Conservation (phyloP, 2,797 vertebrate species). For the Oceanodroma leucorhoa region DNA sequence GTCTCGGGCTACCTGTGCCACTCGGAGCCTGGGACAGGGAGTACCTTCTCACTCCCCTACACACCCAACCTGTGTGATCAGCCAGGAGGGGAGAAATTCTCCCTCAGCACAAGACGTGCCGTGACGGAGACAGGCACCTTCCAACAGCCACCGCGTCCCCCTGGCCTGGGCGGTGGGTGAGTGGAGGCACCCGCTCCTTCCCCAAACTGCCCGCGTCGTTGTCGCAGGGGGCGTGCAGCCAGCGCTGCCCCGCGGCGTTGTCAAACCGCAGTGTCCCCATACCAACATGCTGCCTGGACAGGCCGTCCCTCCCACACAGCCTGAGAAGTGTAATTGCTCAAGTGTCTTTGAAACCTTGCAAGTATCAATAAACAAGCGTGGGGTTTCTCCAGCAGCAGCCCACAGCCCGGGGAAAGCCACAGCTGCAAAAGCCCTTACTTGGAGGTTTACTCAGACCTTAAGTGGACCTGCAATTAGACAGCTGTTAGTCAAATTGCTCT, state of each 20-base stretch:
- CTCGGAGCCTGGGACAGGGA: neutral
- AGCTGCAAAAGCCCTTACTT: neutral
- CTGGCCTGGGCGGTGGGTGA: neutral
- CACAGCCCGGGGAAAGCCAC: neutral
- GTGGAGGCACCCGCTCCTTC: neutral
- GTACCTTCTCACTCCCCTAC: neutral
- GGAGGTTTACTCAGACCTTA: conserved; percentile 26
- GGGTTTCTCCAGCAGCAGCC: conserved; percentile 4
- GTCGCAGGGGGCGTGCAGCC: neutral
- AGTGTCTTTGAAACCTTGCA: neutral
- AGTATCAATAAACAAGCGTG: conserved; percentile 19
- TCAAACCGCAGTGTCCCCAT: neutral
- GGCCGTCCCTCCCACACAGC: neutral
- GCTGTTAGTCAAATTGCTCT: neutral
- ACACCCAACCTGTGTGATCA: neutral
- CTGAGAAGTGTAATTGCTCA: neutral
- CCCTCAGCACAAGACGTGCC: accelerated
- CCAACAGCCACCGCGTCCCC: neutral
- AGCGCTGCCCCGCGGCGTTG: neutral
- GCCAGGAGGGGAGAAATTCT: neutral
- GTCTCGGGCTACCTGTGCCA: neutral
- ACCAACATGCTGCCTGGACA: neutral
- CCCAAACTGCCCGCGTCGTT: accelerated
- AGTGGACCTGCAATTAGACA: neutral
- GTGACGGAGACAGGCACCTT: neutral